Evolutionary conservation across 2,113 vertebrate species (phyloP).

Genomic region (Saimiri boliviensis): DNA sequence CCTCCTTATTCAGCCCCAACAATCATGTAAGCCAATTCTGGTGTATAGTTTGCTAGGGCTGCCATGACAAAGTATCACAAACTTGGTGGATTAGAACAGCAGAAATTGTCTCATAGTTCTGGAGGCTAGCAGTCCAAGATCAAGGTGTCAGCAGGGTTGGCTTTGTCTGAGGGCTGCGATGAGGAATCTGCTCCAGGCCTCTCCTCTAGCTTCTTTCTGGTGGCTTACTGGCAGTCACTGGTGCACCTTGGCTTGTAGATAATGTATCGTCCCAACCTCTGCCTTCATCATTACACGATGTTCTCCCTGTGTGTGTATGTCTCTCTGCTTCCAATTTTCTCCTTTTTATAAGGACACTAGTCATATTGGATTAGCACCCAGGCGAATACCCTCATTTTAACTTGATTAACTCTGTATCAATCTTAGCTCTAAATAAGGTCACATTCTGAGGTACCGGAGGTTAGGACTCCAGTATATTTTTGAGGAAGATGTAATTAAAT

Average conservation of each 20-base stretch:
- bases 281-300: background rate
- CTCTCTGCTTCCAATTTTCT: background rate
- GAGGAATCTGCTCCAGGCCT: background rate
- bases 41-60: background rate
- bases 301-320: background rate
- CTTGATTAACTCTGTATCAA: background rate
- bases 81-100: background rate
- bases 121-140: background rate
- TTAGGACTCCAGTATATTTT: background rate
- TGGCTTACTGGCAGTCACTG: background rate
- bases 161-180: background rate
- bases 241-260: background rate
- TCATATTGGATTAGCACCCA: background rate
- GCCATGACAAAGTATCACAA: background rate
- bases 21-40: background rate
- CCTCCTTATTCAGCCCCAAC: background rate
- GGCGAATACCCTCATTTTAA: background rate
- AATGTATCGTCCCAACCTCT: background rate
- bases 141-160: background rate
- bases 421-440: background rate
- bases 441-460: background rate
- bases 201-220: background rate
- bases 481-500: background rate
- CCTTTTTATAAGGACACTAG: background rate
- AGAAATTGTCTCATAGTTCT: background rate